Evolutionary conservation across 2,888 invertebrate species (phyloP).

Genomic region (Cremastinae sp.): DNA sequence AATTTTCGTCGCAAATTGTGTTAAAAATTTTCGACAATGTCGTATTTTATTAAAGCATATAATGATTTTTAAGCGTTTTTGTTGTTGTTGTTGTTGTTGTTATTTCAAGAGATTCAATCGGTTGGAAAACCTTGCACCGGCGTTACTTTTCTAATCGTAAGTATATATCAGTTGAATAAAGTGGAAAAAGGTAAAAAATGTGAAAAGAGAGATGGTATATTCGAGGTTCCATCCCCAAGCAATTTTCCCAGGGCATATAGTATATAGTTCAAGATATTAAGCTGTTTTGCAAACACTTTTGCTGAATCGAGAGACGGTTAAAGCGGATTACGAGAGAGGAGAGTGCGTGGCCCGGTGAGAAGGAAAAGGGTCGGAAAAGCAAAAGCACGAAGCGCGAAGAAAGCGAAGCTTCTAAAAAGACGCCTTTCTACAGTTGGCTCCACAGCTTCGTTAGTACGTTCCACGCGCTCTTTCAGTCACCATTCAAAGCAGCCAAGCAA

Average conservation of each 20-base stretch:
- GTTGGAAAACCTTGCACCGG: too few species aligned
- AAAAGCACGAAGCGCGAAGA: not conserved
- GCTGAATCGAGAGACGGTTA: slow-evolving; percentile 40
- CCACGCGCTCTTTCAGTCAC: slow-evolving; percentile 29
- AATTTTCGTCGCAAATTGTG: not conserved
- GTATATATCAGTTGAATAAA: too few species aligned
- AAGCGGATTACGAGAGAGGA: slow-evolving; percentile 35
- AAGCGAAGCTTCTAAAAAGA: not conserved
- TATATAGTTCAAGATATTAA: slow-evolving; percentile 30
- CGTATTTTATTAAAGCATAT: too few species aligned
- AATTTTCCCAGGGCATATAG: slow-evolving; percentile 21
- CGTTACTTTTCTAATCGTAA: too few species aligned
- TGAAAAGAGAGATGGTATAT: not conserved
- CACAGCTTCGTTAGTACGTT: slow-evolving; percentile 49
- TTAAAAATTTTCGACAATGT: not conserved
- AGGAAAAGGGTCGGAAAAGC: not conserved
- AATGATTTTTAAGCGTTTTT: too few species aligned
- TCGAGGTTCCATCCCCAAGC: not conserved
- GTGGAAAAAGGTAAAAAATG: not conserved
- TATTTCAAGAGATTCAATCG: too few species aligned
- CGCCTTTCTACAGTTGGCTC: slow-evolving; percentile 41
- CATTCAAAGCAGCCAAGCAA: slow-evolving; percentile 21
- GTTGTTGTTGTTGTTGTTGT: too few species aligned
- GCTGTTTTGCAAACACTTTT: slow-evolving; percentile 42
- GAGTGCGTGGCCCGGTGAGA: not conserved